These are phyloP conservation scores for Drosophila equinoxialis DNA, from an alignment of 1,140 invertebrate species.

Conservation along the genomic window DNA sequence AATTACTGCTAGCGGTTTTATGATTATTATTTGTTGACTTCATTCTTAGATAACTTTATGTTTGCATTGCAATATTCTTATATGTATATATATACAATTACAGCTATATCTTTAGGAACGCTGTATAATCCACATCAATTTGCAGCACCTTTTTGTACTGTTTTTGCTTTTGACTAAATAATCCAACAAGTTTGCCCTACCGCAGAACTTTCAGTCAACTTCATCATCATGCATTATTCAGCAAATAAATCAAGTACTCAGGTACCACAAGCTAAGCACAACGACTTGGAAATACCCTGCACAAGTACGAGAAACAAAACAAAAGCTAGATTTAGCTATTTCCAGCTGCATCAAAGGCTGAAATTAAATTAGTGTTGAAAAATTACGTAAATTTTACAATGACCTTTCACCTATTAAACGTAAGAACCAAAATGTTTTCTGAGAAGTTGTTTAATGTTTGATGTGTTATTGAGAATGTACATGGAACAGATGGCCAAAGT, in stretches of 20 bases:
- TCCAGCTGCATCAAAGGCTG: too few species aligned
- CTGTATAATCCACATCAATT: slow-evolving; percentile 1
- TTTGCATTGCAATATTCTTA: background rate
- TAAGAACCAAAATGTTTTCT: too few species aligned
- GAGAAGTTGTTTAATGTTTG: too few species aligned
- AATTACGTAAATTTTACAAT: too few species aligned
- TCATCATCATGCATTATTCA: slow-evolving; percentile 38
- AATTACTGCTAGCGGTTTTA: slow-evolving; percentile 12
- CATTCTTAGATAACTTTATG: slow-evolving; percentile 9
- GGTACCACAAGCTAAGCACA: background rate
- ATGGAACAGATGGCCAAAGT: too few species aligned
- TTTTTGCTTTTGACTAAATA: background rate
- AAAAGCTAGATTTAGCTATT: too few species aligned
- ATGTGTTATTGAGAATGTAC: too few species aligned
- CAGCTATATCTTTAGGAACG: background rate
- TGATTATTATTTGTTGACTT: slow-evolving; percentile 15
- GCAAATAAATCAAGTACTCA: background rate
- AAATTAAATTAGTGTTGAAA: too few species aligned
- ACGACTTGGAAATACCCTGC: background rate
- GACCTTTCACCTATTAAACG: too few species aligned
- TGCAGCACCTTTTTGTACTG: background rate
- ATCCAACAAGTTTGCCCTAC: slow-evolving; percentile 1
- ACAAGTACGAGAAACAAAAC: too few species aligned
- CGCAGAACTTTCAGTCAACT: slow-evolving; percentile 4
- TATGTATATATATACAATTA: background rate